These are phyloP conservation scores for Orthosia gracilis DNA, from an alignment of 2,888 invertebrate genomes.

Conservation along the genomic window DNA sequence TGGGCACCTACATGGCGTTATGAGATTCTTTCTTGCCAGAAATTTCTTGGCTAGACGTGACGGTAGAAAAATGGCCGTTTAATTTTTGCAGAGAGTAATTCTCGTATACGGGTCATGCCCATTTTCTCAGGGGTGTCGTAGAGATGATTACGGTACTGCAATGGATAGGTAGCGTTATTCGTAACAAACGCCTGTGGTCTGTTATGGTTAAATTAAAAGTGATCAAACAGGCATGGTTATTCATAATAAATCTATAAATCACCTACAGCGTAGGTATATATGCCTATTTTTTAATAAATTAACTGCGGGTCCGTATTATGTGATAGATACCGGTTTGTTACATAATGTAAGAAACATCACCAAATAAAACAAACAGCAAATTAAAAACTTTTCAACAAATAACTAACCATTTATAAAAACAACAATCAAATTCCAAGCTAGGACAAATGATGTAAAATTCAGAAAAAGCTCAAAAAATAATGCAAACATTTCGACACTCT, in stretches of 20 bases:
- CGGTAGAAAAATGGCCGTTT: background rate
- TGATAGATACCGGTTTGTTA: no score
- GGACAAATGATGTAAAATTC: conserved; percentile 22
- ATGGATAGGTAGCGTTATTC: background rate
- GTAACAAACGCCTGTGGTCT: conserved; percentile 17
- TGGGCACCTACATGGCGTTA: background rate
- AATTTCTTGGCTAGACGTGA: background rate
- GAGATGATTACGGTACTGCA: conserved; percentile 9
- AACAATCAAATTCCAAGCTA: conserved; percentile 4
- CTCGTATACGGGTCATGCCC: conserved; percentile 10
- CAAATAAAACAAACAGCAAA: background rate
- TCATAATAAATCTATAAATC: no score
- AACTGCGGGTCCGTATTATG: no score
- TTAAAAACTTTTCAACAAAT: background rate
- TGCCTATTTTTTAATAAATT: no score
- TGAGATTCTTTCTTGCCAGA: background rate
- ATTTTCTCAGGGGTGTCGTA: conserved; percentile 28
- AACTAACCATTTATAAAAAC: conserved; percentile 1
- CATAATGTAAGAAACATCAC: no score
- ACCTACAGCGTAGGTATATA: no score
- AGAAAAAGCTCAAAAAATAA: conserved; percentile 41
- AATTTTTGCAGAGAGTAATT: conserved; percentile 1
- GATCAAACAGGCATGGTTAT: no score
- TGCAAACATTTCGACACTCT: conserved; percentile 54
- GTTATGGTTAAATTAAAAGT: no score